Percentiles rank a stretch among this genome's conserved stretches.
Evolutionary conservation across 2,888 invertebrate genomes (phyloP).

Genomic region (Drepanosiphum platanoidis): DNA sequence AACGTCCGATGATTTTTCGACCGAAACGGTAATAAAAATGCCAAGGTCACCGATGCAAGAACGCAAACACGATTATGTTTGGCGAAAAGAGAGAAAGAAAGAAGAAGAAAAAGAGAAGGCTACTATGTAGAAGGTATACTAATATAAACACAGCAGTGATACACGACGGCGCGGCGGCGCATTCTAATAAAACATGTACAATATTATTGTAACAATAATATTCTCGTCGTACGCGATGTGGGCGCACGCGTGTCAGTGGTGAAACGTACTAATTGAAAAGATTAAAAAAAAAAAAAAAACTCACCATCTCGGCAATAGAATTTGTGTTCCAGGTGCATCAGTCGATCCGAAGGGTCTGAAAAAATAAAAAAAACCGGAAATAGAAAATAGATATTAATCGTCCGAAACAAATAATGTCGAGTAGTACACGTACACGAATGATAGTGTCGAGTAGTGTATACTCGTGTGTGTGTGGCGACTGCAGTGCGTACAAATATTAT

Average conservation of each 20-base stretch:
- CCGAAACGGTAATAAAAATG: constrained; percentile 49
- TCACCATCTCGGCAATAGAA: constrained; percentile 52
- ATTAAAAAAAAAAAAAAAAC: no score
- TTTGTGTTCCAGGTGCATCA: constrained; percentile 57
- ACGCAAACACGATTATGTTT: constrained; percentile 30
- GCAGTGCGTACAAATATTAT: not conserved
- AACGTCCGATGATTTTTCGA: constrained; percentile 38
- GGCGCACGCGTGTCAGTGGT: no score
- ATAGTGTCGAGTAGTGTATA: no score
- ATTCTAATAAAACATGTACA: not conserved
- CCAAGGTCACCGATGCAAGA: constrained; percentile 43
- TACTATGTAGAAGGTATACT: not conserved
- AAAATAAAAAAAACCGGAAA: no score
- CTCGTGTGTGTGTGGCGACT: not conserved
- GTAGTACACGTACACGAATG: no score
- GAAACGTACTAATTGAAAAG: no score
- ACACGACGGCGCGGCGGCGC: not conserved
- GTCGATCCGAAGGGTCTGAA: constrained; percentile 51
- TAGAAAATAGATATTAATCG: no score
- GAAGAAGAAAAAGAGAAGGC: not conserved
- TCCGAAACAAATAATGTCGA: no score
- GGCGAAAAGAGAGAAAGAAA: constrained; percentile 24
- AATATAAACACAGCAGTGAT: not conserved
- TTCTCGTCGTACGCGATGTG: no score
- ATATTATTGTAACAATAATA: no score